Evolutionary conservation across 2,888 invertebrate species (phyloP).

Genomic region (Athrips mouffetella): DNA sequence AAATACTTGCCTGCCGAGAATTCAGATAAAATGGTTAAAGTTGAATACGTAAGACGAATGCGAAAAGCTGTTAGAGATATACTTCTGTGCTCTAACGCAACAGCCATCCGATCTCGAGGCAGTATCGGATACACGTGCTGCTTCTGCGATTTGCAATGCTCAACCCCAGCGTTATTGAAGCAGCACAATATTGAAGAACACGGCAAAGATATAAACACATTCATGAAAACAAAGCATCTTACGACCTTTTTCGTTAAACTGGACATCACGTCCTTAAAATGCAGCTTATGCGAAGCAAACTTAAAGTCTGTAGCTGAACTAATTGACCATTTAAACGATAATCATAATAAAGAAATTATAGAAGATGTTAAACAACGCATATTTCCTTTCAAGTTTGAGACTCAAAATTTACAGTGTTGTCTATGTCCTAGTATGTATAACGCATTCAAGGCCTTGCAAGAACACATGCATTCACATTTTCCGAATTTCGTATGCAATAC

Average conservation of each 20-base stretch:
- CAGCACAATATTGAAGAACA: conserved; percentile 19
- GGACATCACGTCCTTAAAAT: conserved; percentile 25
- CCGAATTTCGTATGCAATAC: conserved; percentile 53
- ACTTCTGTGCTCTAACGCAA: background rate
- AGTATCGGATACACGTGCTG: conserved; percentile 31
- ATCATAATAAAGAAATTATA: conserved; percentile 21
- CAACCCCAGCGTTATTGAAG: conserved; percentile 26
- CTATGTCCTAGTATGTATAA: conserved; percentile 34
- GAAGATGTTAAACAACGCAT: conserved; percentile 24
- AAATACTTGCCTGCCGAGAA: too few relatives aligned
- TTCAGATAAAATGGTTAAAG: background rate
- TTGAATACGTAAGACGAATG: background rate
- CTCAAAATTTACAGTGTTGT: conserved; percentile 31
- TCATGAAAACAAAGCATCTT: conserved; percentile 19
- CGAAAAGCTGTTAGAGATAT: background rate
- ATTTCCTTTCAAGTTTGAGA: conserved; percentile 30
- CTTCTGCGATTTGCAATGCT: conserved; percentile 26
- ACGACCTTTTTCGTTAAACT: conserved; percentile 23
- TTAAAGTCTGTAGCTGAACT: conserved; percentile 20
- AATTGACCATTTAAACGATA: conserved; percentile 19
- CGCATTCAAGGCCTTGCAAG: conserved; percentile 43
- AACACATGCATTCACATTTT: conserved; percentile 62
- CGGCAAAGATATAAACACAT: conserved; percentile 11
- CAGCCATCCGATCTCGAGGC: background rate
- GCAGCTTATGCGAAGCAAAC: conserved; percentile 18